Conservation (phyloP, 2,113 vertebrate genomes). For the Erythrocercus mccallii region DNA sequence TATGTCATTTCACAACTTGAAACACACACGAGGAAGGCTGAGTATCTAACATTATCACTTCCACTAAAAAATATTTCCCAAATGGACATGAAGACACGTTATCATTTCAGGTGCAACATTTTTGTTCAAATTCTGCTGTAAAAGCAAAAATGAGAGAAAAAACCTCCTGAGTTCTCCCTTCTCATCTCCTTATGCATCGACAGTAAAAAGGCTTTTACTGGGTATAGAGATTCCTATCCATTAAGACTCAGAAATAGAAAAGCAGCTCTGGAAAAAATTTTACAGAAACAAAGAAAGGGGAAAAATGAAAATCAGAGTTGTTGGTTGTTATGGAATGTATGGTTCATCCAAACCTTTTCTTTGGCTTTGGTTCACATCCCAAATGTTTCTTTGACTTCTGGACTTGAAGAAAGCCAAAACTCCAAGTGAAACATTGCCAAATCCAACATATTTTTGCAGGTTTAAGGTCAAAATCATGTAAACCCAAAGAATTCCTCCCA, state of each 20-base stretch:
- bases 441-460: constrained; percentile 54
- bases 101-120: not conserved
- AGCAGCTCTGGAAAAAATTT: not conserved
- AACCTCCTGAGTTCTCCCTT: not conserved
- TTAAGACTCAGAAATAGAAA: not conserved
- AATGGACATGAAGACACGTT: not conserved
- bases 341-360: constrained; percentile 36
- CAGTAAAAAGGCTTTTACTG: not conserved
- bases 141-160: not conserved
- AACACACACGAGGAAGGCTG: not conserved
- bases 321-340: constrained; percentile 24
- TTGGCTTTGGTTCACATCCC: constrained; percentile 45
- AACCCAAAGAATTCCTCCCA: constrained; percentile 31
- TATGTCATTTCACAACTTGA: not conserved
- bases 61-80: not conserved
- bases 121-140: not conserved
- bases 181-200: not conserved
- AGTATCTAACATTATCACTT: not conserved
- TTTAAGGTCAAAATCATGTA: constrained; percentile 60
- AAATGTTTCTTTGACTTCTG: constrained; percentile 62
- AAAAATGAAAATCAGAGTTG: constrained; percentile 37
- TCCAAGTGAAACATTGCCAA: constrained; percentile 52
- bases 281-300: not conserved
- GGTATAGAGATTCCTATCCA: not conserved
- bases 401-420: constrained; percentile 50